phyloP scores from a whole-genome alignment of 2,113 vertebrate species.

The Excalfactoria chinensis region DNA sequence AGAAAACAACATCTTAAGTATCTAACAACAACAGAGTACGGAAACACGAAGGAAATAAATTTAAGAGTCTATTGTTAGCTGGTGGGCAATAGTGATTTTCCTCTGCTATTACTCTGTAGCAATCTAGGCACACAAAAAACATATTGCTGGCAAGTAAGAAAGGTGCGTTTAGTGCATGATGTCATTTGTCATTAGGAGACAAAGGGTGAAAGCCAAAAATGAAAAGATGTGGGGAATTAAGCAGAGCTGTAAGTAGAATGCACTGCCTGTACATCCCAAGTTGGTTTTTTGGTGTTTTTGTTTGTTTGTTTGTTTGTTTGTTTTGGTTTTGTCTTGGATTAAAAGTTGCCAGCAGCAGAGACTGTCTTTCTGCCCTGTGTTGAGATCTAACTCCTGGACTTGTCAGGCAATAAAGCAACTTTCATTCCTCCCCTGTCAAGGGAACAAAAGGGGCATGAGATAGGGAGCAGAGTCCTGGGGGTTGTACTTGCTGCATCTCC shows the following conservation, averaged over 20 bases:
- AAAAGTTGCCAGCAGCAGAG: not conserved
- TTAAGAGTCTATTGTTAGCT: not conserved
- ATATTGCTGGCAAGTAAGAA: not conserved
- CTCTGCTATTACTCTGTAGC: not conserved
- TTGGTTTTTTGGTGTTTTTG: not conserved
- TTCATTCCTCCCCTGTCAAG: not conserved
- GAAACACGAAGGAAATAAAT: not conserved
- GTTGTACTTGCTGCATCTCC: accelerated
- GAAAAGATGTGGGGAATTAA: not conserved
- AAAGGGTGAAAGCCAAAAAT: not conserved
- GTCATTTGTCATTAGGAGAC: not conserved
- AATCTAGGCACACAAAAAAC: not conserved
- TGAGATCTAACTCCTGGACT: not conserved
- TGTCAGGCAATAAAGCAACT: not conserved
- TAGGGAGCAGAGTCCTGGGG: not conserved
- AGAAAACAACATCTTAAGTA: not conserved
- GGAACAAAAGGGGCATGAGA: not conserved
- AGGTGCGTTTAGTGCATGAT: not conserved
- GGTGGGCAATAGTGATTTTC: not conserved
- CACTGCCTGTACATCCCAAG: not conserved
- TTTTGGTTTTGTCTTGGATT: not conserved
- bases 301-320: too few species aligned
- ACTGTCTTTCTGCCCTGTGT: not conserved
- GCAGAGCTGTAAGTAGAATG: not conserved
- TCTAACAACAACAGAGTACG: not conserved